Evolutionary conservation across 2,113 vertebrate genomes (phyloP), one percentile per base, ranked within the genome.

Genomic region (Ammodramus savannarum): DNA sequence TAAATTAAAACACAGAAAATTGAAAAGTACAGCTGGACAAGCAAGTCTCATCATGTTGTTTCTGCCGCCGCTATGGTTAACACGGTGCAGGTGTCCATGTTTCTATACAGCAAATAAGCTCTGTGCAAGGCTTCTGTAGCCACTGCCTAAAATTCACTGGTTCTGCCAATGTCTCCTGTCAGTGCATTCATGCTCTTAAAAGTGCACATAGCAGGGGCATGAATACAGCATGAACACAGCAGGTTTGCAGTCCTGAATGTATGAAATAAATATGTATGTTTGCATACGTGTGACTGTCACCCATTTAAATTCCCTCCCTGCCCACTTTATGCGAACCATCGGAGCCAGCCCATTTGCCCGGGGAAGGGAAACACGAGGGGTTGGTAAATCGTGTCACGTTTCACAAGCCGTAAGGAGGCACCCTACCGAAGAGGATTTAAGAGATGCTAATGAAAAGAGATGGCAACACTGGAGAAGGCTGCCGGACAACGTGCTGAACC

Each of bases 401-500:
- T 72, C 90, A 44, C 51, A 38, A 3, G 57, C 48, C 6, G 16
- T 5, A 79, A 43, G 3, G n/a, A 79, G 54, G 63, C 67, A 27
- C 48, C 59, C 2, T 4, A 46, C 17, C 12, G 7, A 67, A 86
- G 65, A 68, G 90, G 95, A 95, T 96, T 96, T 88, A 65, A 75
- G 43, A 88, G 90, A 96, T 29, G 61, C 72, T 96, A 96, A 94
- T 94, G 82, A 73, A 58, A 95, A 81, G 68, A 80, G 93, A 93
- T 52, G 72, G 94, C 67, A 82, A 27, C 72, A 10, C 0, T 6
- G n/a, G 55, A 88, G 63, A 67, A 90, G 78, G 75, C 71, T 73
- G 67, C 63, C 22, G 55, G 59, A 29, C 43, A 95, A 96, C 20
- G 22, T 52, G 85, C 67, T 74, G 93, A 84, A 83, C 39, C 1